Conservation (phyloP, 2,888 invertebrate species). For the Drosophila pseudotalamancana region DNA sequence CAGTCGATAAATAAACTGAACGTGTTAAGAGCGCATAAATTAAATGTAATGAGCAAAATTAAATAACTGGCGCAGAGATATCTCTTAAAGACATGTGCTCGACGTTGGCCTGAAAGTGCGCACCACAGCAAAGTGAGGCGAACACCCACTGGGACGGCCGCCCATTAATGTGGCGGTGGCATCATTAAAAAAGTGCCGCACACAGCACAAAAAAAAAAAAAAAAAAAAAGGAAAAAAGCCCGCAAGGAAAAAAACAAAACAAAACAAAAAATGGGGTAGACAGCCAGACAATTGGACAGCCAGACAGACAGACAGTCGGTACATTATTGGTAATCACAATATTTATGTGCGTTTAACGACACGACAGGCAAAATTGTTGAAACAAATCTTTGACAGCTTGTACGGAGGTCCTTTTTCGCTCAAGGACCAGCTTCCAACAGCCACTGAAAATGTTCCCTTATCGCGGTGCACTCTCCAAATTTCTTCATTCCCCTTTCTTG, state of each 20-base stretch:
- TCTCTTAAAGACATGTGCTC: conserved; percentile 35
- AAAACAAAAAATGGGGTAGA: conserved; percentile 18
- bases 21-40: conserved; percentile 43
- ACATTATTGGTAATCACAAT: conserved; percentile 78
- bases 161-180: conserved; percentile 23
- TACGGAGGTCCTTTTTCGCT: conserved; percentile 15
- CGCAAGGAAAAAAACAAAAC: too few relatives aligned
- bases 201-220: conserved; percentile 39
- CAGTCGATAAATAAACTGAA: conserved; percentile 52
- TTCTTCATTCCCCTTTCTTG: conserved; percentile 1
- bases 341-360: conserved; percentile 77
- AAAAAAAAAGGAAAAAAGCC: not conserved
- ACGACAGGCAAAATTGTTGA: conserved; percentile 69
- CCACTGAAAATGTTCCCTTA: conserved; percentile 32
- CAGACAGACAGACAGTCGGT: conserved; percentile 40
- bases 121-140: conserved; percentile 32
- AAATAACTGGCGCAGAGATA: conserved; percentile 29
- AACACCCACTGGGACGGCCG: conserved; percentile 18
- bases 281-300: conserved; percentile 31
- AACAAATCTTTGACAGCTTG: conserved; percentile 77
- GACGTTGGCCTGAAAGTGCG: conserved; percentile 37
- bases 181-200: conserved; percentile 56
- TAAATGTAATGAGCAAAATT: conserved; percentile 38
- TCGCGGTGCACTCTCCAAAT: not conserved
- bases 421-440: conserved; percentile 21